Conservation (phyloP, 2,888 invertebrate species). For the Drosophila kuntzei region DNA sequence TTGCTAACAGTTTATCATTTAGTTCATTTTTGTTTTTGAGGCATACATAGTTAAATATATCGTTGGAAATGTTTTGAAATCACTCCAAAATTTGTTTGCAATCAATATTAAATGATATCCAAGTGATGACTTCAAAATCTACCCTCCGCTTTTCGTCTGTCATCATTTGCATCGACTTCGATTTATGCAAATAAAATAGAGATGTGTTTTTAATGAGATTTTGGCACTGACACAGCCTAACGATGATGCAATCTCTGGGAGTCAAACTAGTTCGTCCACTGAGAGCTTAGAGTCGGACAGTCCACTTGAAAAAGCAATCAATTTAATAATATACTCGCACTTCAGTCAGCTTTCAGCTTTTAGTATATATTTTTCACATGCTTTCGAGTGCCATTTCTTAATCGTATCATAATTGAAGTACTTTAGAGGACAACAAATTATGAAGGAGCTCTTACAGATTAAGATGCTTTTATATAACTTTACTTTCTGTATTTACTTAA, state of each 20-base stretch:
- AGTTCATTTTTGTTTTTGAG: conserved; percentile 25
- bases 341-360: conserved; percentile 1
- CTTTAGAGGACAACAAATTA: neutral
- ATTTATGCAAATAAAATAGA: conserved; percentile 70
- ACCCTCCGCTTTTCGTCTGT: conserved; percentile 13
- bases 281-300: neutral
- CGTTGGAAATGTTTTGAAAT: conserved; percentile 47
- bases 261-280: conserved; percentile 20
- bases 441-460: neutral
- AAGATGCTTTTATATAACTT: neutral
- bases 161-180: conserved; percentile 39
- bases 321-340: conserved; percentile 24
- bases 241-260: conserved; percentile 38
- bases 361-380: neutral
- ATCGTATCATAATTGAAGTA: conserved; percentile 10
- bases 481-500: neutral
- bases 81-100: conserved; percentile 66
- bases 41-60: conserved; percentile 26
- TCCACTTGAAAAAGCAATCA: conserved; percentile 15
- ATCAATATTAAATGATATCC: conserved; percentile 64
- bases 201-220: conserved; percentile 73
- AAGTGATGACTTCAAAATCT: conserved; percentile 5
- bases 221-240: conserved; percentile 32
- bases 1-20: conserved; percentile 37
- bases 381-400: neutral